A percentile compares a stretch with the other conserved stretches of the same genome.
phyloP scores from a whole-genome alignment of 2,888 invertebrate species.

The Dilophus febrilis region DNA sequence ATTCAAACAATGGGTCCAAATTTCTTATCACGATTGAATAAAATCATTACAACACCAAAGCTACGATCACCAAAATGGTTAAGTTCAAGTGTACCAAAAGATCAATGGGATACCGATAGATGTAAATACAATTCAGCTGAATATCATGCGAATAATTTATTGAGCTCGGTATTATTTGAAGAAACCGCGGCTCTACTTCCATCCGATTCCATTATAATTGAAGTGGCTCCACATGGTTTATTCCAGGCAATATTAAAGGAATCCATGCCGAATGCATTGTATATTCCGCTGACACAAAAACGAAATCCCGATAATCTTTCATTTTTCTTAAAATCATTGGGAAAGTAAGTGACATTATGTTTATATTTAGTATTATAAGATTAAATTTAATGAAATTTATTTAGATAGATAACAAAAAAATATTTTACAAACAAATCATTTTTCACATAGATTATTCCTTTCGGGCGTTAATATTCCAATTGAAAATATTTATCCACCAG shows the following conservation, averaged over 20 bases:
- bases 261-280: conserved; percentile 35
- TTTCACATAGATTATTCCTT: conserved; percentile 49
- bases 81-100: conserved; percentile 53
- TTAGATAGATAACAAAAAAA: conserved; percentile 12
- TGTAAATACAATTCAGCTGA: conserved; percentile 57
- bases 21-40: conserved; percentile 10
- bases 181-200: conserved; percentile 45
- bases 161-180: conserved; percentile 40
- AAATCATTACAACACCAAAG: not conserved
- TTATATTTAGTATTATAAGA: no score
- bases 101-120: conserved; percentile 41
- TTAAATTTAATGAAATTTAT: no score
- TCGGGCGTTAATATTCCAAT: conserved; percentile 59
- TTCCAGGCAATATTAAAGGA: conserved; percentile 48
- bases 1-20: conserved; percentile 50
- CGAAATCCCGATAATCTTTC: conserved; percentile 32
- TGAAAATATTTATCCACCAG: conserved; percentile 55
- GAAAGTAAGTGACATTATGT: conserved; percentile 26
- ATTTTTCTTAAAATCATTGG: conserved; percentile 28
- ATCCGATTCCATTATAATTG: conserved; percentile 44
- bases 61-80: conserved; percentile 52
- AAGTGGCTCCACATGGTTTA: conserved; percentile 52
- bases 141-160: conserved; percentile 73
- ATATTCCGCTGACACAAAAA: conserved; percentile 41
- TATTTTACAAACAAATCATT: no score